phyloP scores from a whole-genome alignment of 2,888 invertebrate species.

The Melinaea marsaeus region DNA sequence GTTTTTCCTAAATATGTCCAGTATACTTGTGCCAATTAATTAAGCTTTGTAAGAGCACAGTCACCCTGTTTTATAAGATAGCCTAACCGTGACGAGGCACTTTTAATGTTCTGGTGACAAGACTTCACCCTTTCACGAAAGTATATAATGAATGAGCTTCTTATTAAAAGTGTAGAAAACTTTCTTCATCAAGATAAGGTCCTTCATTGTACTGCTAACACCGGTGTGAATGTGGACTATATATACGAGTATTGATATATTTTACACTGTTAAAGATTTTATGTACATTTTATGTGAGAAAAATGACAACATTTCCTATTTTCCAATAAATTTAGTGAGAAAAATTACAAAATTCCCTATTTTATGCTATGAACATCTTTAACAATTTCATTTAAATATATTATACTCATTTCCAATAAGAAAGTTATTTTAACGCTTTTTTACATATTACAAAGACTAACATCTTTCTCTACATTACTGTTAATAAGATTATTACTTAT shows the following conservation, averaged over 20 bases:
- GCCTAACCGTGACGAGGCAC: slow-evolving; percentile 64
- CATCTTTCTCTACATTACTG: too few species aligned
- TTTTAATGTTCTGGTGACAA: slow-evolving; percentile 76
- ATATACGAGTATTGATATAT: background rate
- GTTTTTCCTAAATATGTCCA: slow-evolving; percentile 28
- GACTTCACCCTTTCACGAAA: slow-evolving; percentile 49
- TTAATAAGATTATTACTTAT: too few species aligned
- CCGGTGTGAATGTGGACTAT: slow-evolving; percentile 36
- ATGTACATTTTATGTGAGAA: too few species aligned
- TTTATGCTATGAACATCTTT: too few species aligned
- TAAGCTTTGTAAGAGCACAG: slow-evolving; percentile 63
- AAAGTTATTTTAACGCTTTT: too few species aligned
- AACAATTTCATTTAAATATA: too few species aligned
- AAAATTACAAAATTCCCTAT: too few species aligned
- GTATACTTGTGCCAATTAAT: slow-evolving; percentile 61
- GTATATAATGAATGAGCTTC: slow-evolving; percentile 69
- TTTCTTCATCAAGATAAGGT: slow-evolving; percentile 54
- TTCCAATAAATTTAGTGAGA: too few species aligned
- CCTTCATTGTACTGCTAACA: slow-evolving; percentile 52
- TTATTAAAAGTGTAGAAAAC: slow-evolving; percentile 70
- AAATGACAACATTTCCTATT: too few species aligned
- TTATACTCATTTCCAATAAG: too few species aligned
- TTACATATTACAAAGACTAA: too few species aligned
- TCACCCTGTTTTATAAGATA: slow-evolving; percentile 69
- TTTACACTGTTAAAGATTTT: too few species aligned